These are phyloP conservation scores for Parotia lawesii DNA, from an alignment of 2,113 vertebrate species.

Conservation along the genomic window DNA sequence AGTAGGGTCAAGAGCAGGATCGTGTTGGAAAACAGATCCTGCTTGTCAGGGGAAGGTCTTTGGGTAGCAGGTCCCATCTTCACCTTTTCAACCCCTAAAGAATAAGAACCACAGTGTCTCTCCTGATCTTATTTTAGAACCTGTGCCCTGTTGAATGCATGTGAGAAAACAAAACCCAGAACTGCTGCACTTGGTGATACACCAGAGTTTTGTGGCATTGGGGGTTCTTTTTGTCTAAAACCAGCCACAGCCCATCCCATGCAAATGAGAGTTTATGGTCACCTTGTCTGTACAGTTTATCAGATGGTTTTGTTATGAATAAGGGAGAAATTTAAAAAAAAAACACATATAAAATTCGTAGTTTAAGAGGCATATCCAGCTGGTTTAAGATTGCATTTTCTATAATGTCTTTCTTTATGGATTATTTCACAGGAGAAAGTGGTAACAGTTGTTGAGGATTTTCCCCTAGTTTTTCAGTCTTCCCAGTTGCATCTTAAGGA, in stretches of 20 bases:
- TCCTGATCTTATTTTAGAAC: background rate
- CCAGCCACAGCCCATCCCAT: background rate
- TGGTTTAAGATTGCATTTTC: background rate
- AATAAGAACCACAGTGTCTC: background rate
- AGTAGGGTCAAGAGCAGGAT: background rate
- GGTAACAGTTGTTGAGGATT: background rate
- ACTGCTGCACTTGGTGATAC: accelerated
- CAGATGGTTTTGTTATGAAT: background rate
- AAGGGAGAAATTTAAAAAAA: background rate
- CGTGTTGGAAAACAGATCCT: background rate
- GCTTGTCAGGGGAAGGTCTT: background rate
- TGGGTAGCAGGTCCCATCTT: background rate
- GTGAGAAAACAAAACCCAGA: background rate
- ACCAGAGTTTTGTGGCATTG: background rate
- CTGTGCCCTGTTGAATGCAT: accelerated
- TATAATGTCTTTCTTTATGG: background rate
- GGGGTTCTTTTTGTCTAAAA: background rate
- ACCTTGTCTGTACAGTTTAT: background rate
- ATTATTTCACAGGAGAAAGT: background rate
- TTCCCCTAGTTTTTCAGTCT: background rate
- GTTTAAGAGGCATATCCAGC: background rate
- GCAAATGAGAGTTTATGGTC: background rate
- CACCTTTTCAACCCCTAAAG: background rate
- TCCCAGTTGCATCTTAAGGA: background rate
- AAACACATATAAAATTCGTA: background rate